Percentiles rank a stretch among this genome's conserved stretches.
Evolutionary conservation across 1,140 invertebrate species (phyloP).

Genomic region (Scaptomyza graminum): DNA sequence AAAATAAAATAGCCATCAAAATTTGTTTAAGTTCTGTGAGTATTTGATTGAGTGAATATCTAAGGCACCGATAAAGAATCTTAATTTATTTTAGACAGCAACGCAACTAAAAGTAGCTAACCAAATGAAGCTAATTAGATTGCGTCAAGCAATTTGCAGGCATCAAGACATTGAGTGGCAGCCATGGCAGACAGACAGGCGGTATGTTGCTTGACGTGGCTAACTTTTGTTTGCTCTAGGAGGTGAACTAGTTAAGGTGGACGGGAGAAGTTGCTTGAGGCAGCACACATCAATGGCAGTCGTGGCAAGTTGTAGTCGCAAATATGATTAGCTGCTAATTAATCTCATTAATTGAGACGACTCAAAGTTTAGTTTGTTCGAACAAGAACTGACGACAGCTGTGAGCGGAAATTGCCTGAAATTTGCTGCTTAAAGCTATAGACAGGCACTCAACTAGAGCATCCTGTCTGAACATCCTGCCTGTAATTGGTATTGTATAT

Average conservation of each 20-base stretch:
- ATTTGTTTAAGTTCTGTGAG: not conserved
- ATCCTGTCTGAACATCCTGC: constrained; percentile 14
- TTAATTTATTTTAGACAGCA: constrained; percentile 19
- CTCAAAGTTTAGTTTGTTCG: constrained; percentile 28
- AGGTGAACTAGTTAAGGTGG: no score
- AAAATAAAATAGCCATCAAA: not conserved
- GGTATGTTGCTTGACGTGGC: constrained; percentile 18
- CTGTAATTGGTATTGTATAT: constrained; percentile 41
- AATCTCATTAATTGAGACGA: constrained; percentile 77
- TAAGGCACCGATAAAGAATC: not conserved
- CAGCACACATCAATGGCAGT: constrained; percentile 43
- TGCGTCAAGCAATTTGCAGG: constrained; percentile 70
- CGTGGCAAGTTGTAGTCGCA: constrained; percentile 54
- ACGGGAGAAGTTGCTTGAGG: not conserved
- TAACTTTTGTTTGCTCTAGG: constrained; percentile 42
- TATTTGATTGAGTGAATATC: not conserved
- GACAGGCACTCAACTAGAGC: not conserved
- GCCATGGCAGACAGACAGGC: constrained; percentile 27
- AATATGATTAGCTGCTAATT: constrained; percentile 79
- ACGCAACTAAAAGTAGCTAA: constrained; percentile 69
- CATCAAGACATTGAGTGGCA: constrained; percentile 44
- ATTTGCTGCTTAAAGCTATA: constrained; percentile 46
- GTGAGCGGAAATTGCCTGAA: constrained; percentile 66
- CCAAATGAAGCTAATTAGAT: constrained; percentile 76
- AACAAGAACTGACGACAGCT: constrained; percentile 58